These are phyloP conservation scores for Otis tarda DNA, from an alignment of 2,113 vertebrate species.

Conservation along the genomic window DNA sequence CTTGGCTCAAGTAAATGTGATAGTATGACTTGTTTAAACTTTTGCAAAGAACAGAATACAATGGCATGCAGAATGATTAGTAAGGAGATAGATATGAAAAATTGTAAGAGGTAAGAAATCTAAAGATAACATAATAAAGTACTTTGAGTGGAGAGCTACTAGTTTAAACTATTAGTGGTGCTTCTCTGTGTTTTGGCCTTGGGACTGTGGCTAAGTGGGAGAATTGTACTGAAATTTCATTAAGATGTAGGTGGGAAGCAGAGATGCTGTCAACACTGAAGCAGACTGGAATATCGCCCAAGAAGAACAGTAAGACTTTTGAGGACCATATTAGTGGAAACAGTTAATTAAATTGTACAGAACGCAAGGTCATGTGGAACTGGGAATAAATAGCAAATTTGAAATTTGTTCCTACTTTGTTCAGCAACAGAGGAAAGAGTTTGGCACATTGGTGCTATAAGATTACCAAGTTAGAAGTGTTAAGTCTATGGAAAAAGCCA, in stretches of 20 bases:
- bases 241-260: not conserved
- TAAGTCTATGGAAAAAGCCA: not conserved
- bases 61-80: not conserved
- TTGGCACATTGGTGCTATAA: not conserved
- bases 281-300: not conserved
- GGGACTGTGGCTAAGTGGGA: not conserved
- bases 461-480: not conserved
- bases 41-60: not conserved
- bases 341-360: not conserved
- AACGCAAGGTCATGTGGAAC: not conserved
- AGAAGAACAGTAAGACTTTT: not conserved
- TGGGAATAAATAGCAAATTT: not conserved
- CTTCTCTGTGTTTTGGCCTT: not conserved
- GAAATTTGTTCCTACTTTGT: not conserved
- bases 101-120: not conserved
- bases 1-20: not conserved
- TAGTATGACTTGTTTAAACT: not conserved
- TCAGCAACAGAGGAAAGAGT: not conserved
- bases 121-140: not conserved
- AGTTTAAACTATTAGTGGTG: not conserved
- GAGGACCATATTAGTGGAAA: not conserved
- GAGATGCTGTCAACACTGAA: not conserved
- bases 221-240: accelerated
- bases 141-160: not conserved
- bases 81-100: not conserved